phyloP scores from a whole-genome alignment of 2,797 vertebrate species.

The Urosaurus nigricauda region DNA sequence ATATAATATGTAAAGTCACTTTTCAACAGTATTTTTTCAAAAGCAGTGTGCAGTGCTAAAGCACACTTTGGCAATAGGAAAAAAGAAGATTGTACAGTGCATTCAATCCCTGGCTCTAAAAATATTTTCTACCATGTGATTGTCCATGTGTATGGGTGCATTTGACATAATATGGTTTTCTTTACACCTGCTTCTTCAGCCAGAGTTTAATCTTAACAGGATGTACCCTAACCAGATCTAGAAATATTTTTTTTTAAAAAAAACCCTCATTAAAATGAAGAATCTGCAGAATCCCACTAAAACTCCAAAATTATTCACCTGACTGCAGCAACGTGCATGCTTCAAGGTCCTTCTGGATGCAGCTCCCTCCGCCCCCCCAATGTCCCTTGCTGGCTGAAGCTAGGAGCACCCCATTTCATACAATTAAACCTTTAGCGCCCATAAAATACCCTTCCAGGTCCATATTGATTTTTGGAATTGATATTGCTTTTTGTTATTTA shows the following conservation, averaged over 20 bases:
- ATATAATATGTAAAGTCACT: slow-evolving; percentile 75
- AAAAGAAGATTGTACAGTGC: slow-evolving; percentile 77
- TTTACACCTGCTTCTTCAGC: slow-evolving; percentile 51
- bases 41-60: slow-evolving; percentile 77
- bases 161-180: slow-evolving; percentile 65
- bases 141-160: slow-evolving; percentile 71
- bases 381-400: slow-evolving; percentile 5
- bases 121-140: slow-evolving; percentile 71
- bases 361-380: not conserved
- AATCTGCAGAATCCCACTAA: not conserved
- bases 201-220: slow-evolving; percentile 12
- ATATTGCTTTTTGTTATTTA: slow-evolving; percentile 76
- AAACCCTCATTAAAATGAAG: slow-evolving; percentile 1
- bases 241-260: too few relatives aligned
- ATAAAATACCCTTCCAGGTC: slow-evolving; percentile 74
- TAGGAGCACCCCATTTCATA: not conserved
- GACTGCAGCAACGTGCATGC: not conserved
- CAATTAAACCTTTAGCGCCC: slow-evolving; percentile 68
- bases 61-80: slow-evolving; percentile 81
- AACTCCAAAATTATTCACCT: not conserved
- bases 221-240: slow-evolving; percentile 1
- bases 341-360: not conserved
- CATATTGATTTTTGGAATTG: slow-evolving; percentile 76
- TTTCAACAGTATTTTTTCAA: slow-evolving; percentile 64
- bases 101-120: slow-evolving; percentile 76